These are phyloP conservation scores for Halisarca cf. caerulea DNA, from an alignment of 37 sponge, comb jelly and placozoan genomes.

Conservation along the genomic window DNA sequence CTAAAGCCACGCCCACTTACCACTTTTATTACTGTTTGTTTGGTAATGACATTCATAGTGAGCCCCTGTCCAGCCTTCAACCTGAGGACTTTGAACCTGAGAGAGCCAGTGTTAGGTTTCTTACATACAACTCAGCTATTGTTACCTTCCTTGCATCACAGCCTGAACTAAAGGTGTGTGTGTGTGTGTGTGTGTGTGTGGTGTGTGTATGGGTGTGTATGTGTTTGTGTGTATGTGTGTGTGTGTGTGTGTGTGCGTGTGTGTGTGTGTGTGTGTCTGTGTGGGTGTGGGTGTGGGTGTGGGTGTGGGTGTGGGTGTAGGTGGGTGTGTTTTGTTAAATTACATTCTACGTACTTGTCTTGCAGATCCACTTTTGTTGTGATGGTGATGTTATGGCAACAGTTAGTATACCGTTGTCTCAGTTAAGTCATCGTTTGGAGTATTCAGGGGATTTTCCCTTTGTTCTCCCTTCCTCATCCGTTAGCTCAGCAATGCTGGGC, in stretches of 20 bases:
- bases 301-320: too few species aligned
- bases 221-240: background rate
- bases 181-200: background rate
- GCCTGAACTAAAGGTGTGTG: conserved; percentile 44
- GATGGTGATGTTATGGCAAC: conserved; percentile 15
- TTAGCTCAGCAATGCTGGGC: background rate
- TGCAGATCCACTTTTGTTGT: conserved; percentile 28
- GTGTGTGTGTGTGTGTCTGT: too few species aligned
- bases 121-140: conserved; percentile 8
- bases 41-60: conserved; percentile 78
- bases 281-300: too few species aligned
- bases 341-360: too few species aligned
- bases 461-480: background rate
- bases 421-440: background rate
- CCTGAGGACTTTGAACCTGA: conserved; percentile 62
- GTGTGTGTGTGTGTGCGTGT: too few species aligned
- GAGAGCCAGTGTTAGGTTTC: conserved; percentile 63
- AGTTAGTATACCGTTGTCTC: background rate
- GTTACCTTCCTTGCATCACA: conserved; percentile 52
- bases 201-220: background rate
- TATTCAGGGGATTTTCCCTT: conserved; percentile 6
- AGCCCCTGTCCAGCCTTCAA: conserved; percentile 32
- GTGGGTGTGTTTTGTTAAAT: too few species aligned
- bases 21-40: conserved; percentile 71
- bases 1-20: background rate